Base-by-base conservation (phyloP, 2,113 vertebrate genomes). In the Prietella phreatophila region DNA sequence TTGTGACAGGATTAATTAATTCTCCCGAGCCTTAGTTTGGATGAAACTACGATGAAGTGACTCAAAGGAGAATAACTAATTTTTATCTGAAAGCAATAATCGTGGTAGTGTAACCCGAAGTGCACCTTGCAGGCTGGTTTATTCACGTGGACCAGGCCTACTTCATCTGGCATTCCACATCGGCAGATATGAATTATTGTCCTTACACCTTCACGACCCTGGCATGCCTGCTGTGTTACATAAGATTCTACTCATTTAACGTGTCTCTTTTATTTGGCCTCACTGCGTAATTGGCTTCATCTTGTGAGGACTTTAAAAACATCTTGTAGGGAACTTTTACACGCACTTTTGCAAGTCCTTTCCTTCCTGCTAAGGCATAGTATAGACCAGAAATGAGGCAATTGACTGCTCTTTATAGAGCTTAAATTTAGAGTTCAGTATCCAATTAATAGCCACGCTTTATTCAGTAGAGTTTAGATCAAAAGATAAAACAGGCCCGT, bases 1-100 rank as follows among this genome's bases (percentile, higher is more conserved):
- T 47, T 47, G 81, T 90, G 91, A 92, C 91, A 85, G 85, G 90
- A 91, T 91, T 91, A 92, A 93, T 94, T 91, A 92, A 91, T 90
- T 88, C 30, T 89, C 79, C 73, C 39, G 81, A 82, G 67, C 81
- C 87, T 83, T 85, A 83, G 81, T 82, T 83, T 79, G 88, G 90
- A 89, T 90, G 90, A 93, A 92, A 82, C 79, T 65, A 67, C 90
- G 89, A 79, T 91, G 92, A 91, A 91, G 81, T 42, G 82, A 87
- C 89, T 82, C 63, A 47, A 55, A 88, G 86, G 89, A 82, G 92
- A 94, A 94, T 85, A 76, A 87, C 90, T 91, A 73, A 89, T 93
- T 91, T 92, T 90, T 92, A 88, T 87, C 69, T 69, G 86, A 90
- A 88, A 69, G 81, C 81, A 90, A 90, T 92, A 91, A 94, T 93